Base-by-base conservation (phyloP, 1,140 invertebrate genomes). In the Listronotus bonariensis region DNA sequence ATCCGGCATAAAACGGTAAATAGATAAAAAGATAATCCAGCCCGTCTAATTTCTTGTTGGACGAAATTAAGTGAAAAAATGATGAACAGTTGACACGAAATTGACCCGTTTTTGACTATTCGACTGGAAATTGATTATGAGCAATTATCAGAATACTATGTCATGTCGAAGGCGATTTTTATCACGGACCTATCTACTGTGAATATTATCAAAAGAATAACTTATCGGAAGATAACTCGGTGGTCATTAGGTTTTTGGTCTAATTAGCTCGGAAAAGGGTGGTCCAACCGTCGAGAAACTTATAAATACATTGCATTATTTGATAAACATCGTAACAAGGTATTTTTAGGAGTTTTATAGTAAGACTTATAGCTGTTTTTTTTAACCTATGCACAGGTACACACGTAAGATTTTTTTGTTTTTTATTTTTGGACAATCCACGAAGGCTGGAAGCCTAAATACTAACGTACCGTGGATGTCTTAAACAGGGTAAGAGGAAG, bases 121-220 rank as follows among this genome's bases (percentile, higher is more conserved):
- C n/a, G 38, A 59, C 38, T 41, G 58, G 36, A 55, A 59, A 36
- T 48, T 52, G 49, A 52, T 60, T 60, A 68, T 64, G 42, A 68
- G 51, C 66, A 56, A 68, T 68, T 68, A 68, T 68, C 66, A 63
- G 64, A 68, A 68, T 68, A 68, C 66, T 68, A 55, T 57, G 59
- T 68, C 66, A 68, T 64, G 66, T 68, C 66, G 38, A 12, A 26
- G 43, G 38, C 10, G 31, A 61, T 68, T 53, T 46, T 53, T 40
- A 58, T 68, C 66, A 68, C 42, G 18, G 6, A n/a, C 31, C 18
- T 38, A 61, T 61, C 49, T 51, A 61, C 56, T 58, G 56, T 58
- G 56, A 58, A 58, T 46, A 48, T 48, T 48, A 58, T 58, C 58
- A 56, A 43, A 48, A 46, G 42, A 58, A 48, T 58, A n/a, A 36